Percentiles rank a stretch among this genome's conserved stretches.
Conservation (phyloP, 2,797 vertebrate genomes). For the Holocentrus rufus region DNA sequence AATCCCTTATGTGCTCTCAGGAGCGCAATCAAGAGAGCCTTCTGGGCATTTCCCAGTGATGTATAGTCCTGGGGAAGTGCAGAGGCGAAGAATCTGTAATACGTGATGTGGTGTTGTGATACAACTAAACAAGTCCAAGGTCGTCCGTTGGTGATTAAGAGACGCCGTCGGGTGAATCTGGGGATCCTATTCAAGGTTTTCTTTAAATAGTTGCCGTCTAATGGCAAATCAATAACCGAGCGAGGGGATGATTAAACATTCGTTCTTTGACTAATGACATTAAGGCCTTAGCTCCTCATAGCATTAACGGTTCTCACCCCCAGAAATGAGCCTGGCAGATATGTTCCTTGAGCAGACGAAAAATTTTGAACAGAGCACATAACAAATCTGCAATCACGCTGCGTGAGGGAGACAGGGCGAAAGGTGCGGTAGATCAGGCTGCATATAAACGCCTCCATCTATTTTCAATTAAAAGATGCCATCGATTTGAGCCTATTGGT, state of each 20-base stretch:
- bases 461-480: constrained; percentile 81
- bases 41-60: constrained; percentile 59
- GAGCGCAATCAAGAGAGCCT: constrained; percentile 62
- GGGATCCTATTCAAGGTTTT: constrained; percentile 72
- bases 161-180: constrained; percentile 49
- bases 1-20: constrained; percentile 61
- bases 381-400: constrained; percentile 47
- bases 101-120: constrained; percentile 60
- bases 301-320: constrained; percentile 38
- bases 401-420: constrained; percentile 32
- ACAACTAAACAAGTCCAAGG: constrained; percentile 73
- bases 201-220: constrained; percentile 81
- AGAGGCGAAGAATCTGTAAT: constrained; percentile 49
- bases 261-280: constrained; percentile 81
- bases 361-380: constrained; percentile 44
- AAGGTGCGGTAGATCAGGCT: constrained; percentile 70
- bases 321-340: constrained; percentile 53
- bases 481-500: constrained; percentile 77
- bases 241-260: constrained; percentile 81
- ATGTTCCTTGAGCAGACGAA: constrained; percentile 27
- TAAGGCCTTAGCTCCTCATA: constrained; percentile 58
- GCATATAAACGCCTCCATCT: constrained; percentile 77
- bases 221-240: constrained; percentile 82
- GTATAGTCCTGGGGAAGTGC: constrained; percentile 55
- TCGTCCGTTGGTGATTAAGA: constrained; percentile 75